These are phyloP conservation scores for Cryptotermes secundus DNA, from an alignment of 1,140 invertebrate genomes.

Conservation along the genomic window DNA sequence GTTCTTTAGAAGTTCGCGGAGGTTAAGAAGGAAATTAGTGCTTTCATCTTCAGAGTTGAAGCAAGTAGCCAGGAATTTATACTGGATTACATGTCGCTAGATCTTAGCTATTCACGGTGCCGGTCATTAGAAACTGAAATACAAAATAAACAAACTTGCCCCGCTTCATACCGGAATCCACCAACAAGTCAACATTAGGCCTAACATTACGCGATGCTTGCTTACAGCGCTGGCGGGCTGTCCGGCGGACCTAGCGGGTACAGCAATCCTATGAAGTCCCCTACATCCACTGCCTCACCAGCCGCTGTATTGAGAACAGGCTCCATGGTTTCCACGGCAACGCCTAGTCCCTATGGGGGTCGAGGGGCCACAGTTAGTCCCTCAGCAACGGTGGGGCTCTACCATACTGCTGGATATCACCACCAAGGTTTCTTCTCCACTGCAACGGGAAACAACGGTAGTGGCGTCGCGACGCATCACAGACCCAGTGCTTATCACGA, in stretches of 20 bases:
- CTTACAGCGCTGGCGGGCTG: neutral
- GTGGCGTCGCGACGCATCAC: neutral
- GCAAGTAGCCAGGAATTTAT: too few relatives aligned
- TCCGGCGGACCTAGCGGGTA: neutral
- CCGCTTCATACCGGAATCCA: too few relatives aligned
- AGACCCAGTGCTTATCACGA: neutral
- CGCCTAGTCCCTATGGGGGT: neutral
- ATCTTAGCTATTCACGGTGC: too few relatives aligned
- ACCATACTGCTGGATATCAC: neutral
- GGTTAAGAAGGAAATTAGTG: too few relatives aligned
- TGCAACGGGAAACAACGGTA: neutral
- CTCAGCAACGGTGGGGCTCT: neutral
- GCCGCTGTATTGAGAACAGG: neutral
- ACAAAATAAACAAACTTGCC: too few relatives aligned
- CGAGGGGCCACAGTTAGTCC: neutral
- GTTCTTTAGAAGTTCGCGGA: too few relatives aligned
- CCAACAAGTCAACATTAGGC: too few relatives aligned
- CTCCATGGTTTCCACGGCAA: neutral
- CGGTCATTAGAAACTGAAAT: too few relatives aligned
- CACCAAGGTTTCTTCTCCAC: neutral
- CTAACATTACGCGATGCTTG: neutral
- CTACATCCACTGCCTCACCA: neutral
- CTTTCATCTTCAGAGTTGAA: too few relatives aligned
- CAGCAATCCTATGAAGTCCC: neutral
- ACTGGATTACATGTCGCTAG: too few relatives aligned